Evolutionary conservation across 92 coral and sea anemone species (phyloP).

Genomic region (Bergia sp.): DNA sequence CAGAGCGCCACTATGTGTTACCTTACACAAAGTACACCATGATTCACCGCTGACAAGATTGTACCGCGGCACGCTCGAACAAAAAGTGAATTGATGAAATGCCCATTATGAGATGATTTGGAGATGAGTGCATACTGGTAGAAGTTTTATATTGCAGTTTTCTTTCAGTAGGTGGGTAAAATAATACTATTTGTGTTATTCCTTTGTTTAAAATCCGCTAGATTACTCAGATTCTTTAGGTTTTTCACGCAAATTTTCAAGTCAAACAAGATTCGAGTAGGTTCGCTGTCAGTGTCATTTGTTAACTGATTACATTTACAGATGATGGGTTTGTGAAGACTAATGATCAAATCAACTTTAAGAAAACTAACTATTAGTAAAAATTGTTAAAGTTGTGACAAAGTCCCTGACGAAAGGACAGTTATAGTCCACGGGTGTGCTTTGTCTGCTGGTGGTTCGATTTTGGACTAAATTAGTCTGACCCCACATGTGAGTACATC

Average conservation of each 20-base stretch:
- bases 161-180: conserved; percentile 8
- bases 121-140: background rate
- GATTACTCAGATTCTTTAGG: background rate
- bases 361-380: too few species aligned
- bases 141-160: background rate
- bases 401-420: too few species aligned
- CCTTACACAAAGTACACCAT: background rate
- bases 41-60: conserved; percentile 2
- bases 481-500: too few species aligned
- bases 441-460: too few species aligned
- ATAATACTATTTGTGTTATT: background rate
- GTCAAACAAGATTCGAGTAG: background rate
- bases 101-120: background rate
- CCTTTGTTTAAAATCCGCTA: background rate
- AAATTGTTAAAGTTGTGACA: too few species aligned
- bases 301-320: too few species aligned
- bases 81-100: conserved; percentile 9
- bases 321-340: too few species aligned
- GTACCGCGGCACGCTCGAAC: background rate
- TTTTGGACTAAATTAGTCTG: too few species aligned
- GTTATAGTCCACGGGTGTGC: too few species aligned
- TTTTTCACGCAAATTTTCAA: background rate
- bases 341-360: too few species aligned
- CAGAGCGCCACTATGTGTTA: background rate
- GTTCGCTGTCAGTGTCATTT: too few species aligned